Evolutionary conservation across 2,113 vertebrate genomes (phyloP), one percentile per base, ranked within the genome.

Genomic region (Cairina moschata): DNA sequence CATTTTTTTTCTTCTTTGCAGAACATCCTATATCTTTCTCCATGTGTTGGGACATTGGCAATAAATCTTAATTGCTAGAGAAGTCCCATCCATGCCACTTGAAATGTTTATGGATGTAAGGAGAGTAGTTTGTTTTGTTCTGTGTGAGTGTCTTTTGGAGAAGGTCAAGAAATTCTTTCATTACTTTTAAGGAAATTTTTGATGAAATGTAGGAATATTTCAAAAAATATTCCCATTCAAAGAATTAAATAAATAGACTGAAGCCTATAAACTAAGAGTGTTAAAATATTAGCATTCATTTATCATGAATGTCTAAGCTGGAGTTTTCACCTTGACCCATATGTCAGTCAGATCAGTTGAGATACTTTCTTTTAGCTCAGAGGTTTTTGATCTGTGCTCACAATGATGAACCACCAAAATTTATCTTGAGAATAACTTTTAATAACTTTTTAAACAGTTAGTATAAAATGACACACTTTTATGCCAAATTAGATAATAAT

Each of bases 1-100:
- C 78, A 83, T 31, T 97, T 96, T 96, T n/a, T 82, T 92, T 94
- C 36, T 76, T 95, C 93, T 92, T 96, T 88, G 59, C 32, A 91
- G 60, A 95, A 91, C 42, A 76, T 52, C 31, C 52, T 96, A 58
- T 90, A 80, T 76, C 86, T 60, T 85, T 23, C 63, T 96, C 71
- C 90, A 95, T 88, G 54, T 88, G 56, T 38, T 77, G 69, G 88
- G 90, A 79, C 59, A 83, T 12, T 72, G 60, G 76, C 71, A 96
- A 91, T 97, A 97, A 96, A 97, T 97, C 77, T 75, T 81, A 95
- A 77, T 44, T 66, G 38, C 71, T 93, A 63, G n/a, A 71, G 52
- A 86, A 95, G 38, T 72, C 11, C 38, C 34, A 48, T 89, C 75
- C 93, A 50, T 86, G 59, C 48, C 17, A 23, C 40, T 82, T 94